Percentiles rank a stretch among this genome's conserved stretches.
Conservation (phyloP, 2,888 invertebrate species). For the Drosophila neoperkinsi region DNA sequence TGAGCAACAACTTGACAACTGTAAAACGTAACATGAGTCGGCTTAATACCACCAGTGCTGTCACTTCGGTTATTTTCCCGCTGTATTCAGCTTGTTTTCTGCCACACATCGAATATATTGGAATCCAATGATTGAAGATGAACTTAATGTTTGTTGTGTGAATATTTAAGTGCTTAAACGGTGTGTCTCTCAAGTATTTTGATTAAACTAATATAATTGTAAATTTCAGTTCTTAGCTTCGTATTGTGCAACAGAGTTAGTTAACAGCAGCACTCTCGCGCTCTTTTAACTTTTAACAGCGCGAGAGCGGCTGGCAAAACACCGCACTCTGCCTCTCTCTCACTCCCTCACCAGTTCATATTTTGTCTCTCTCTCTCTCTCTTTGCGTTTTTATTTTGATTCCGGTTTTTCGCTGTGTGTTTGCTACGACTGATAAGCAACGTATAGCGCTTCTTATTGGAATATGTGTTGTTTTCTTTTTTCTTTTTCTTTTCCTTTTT, state of each 20-base stretch:
- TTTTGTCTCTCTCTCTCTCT: constrained; percentile 5
- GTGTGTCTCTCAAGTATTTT: accelerated
- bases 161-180: too few species aligned
- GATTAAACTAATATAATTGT: not conserved
- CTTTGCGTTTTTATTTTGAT: constrained; percentile 70
- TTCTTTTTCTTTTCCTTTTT: constrained; percentile 11
- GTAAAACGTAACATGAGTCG: constrained; percentile 24
- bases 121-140: not conserved
- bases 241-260: not conserved
- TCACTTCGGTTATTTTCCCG: constrained; percentile 24
- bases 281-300: constrained; percentile 26
- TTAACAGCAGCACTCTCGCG: constrained; percentile 28
- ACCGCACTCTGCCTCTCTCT: constrained; percentile 9
- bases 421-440: constrained; percentile 63
- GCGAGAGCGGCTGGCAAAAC: constrained; percentile 22
- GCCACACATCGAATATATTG: not conserved
- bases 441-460: constrained; percentile 41
- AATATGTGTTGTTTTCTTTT: constrained; percentile 31
- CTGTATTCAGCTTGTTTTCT: not conserved
- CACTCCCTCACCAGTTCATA: not conserved
- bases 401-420: constrained; percentile 72
- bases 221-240: not conserved
- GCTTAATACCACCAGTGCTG: constrained; percentile 29
- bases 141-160: not conserved
- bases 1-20: constrained; percentile 9